These are phyloP conservation scores for Alectoris magna DNA, from an alignment of 2,797 vertebrate genomes.

Conservation along the genomic window DNA sequence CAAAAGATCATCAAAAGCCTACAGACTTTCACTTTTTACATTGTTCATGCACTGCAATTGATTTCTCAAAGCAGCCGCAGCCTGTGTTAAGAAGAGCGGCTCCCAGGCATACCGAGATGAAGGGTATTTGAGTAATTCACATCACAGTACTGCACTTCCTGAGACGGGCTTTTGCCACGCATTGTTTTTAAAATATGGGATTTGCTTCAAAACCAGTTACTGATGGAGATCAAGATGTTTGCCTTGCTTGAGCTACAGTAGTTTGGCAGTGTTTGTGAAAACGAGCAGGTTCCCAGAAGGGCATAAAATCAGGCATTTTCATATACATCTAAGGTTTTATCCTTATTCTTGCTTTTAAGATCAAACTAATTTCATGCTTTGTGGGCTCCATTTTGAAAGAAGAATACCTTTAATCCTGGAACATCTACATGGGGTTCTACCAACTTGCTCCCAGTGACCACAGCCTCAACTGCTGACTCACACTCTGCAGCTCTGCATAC, in stretches of 20 bases:
- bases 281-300: neutral
- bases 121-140: neutral
- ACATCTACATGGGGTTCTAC: neutral
- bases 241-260: neutral
- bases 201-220: neutral
- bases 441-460: neutral
- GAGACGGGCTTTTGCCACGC: neutral
- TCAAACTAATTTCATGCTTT: neutral
- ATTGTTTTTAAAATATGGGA: neutral
- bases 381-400: neutral
- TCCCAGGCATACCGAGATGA: neutral
- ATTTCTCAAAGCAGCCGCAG: neutral
- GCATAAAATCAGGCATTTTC: neutral
- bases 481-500: neutral
- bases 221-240: neutral
- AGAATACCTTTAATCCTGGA: neutral
- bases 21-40: neutral
- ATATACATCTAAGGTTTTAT: neutral
- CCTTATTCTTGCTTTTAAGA: neutral
- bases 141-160: accelerated
- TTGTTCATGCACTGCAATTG: neutral
- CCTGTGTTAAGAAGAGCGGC: neutral
- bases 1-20: neutral
- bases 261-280: neutral
- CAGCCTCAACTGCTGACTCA: conserved; percentile 34